Conservation (phyloP, 2,888 invertebrate genomes). For the Polydrusus tereticollis region DNA sequence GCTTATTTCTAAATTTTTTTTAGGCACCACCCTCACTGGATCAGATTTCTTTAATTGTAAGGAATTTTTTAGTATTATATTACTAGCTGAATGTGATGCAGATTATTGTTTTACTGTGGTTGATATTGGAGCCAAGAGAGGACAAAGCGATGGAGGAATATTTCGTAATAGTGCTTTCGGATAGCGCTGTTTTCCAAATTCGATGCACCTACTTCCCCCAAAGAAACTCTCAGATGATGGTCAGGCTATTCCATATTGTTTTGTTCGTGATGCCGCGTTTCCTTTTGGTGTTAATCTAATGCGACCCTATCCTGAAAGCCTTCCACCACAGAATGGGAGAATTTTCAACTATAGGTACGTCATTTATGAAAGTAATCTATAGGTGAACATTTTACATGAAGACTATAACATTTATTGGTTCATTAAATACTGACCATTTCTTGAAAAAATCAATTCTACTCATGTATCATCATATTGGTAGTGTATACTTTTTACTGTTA, state of each 20-base stretch:
- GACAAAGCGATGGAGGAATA: conserved; percentile 24
- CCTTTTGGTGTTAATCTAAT: conserved; percentile 6
- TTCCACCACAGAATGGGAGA: neutral
- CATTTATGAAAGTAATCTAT: neutral
- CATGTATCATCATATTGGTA: too few species aligned
- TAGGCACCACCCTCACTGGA: neutral
- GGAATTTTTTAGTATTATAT: neutral
- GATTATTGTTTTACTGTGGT: conserved; percentile 12
- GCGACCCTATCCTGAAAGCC: conserved; percentile 10
- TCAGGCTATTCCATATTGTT: too few species aligned
- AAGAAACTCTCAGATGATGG: neutral
- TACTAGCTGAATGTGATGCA: too few species aligned
- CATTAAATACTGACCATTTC: too few species aligned
- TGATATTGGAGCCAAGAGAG: conserved; percentile 22
- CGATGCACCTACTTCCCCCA: neutral
- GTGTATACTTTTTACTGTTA: too few species aligned
- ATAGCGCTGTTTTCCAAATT: conserved; percentile 1
- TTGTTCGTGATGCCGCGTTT: too few species aligned
- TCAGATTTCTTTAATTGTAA: conserved; percentile 9
- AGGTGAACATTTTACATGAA: too few species aligned
- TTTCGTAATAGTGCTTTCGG: conserved; percentile 15
- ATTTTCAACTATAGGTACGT: neutral
- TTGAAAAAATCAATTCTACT: too few species aligned
- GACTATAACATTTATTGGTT: too few species aligned
- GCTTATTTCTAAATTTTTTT: neutral